A percentile compares a stretch with the other conserved stretches of the same genome.
Evolutionary conservation across 2,888 invertebrate genomes (phyloP).

Genomic region (Amphimallon solstitiale): DNA sequence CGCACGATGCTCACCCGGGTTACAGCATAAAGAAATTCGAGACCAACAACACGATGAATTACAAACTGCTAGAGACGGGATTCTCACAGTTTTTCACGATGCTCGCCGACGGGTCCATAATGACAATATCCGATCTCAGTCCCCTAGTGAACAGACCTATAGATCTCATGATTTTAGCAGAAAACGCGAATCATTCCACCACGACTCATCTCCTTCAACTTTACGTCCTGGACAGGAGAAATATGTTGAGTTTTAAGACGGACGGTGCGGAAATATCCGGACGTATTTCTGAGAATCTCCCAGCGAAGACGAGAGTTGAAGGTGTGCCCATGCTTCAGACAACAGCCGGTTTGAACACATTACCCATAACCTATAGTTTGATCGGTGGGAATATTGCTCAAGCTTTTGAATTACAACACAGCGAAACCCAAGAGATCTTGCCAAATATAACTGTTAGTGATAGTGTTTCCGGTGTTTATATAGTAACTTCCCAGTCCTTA

Average conservation of each 20-base stretch:
- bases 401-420: constrained; percentile 78
- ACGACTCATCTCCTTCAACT: constrained; percentile 83
- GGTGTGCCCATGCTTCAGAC: constrained; percentile 79
- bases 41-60: constrained; percentile 69
- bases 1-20: constrained; percentile 90
- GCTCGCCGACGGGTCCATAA: constrained; percentile 86
- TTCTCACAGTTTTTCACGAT: constrained; percentile 88
- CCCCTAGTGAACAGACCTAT: constrained; percentile 84
- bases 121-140: constrained; percentile 88
- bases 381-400: constrained; percentile 79
- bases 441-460: constrained; percentile 65
- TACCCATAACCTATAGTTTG: constrained; percentile 82
- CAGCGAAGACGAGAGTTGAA: constrained; percentile 76
- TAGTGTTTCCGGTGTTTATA: constrained; percentile 72
- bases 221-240: constrained; percentile 83
- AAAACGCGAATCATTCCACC: constrained; percentile 82
- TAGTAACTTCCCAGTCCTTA: constrained; percentile 79
- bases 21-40: constrained; percentile 86
- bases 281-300: constrained; percentile 81
- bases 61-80: constrained; percentile 79
- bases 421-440: constrained; percentile 62
- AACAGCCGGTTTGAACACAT: constrained; percentile 71
- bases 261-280: constrained; percentile 73
- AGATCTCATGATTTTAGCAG: constrained; percentile 83
- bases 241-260: constrained; percentile 81